These are phyloP conservation scores for Grus americana DNA, from an alignment of 2,113 vertebrate species.

Conservation along the genomic window DNA sequence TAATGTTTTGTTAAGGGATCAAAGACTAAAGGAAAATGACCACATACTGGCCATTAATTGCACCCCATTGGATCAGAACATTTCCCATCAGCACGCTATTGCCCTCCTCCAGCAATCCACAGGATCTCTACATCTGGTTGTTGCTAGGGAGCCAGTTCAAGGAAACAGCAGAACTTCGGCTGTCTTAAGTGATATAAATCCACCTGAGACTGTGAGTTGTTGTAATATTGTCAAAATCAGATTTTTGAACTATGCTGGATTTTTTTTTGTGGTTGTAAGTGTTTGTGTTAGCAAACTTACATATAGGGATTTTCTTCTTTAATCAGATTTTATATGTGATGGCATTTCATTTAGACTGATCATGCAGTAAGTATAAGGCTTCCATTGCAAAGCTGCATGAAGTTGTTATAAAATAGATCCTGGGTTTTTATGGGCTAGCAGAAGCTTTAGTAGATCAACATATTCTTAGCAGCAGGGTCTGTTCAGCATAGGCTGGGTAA, in stretches of 20 bases:
- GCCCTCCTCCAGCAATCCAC: slow-evolving; percentile 87
- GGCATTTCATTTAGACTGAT: slow-evolving; percentile 7
- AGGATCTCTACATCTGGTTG: slow-evolving; percentile 84
- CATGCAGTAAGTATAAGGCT: background rate
- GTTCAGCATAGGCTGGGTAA: background rate
- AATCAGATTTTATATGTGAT: background rate
- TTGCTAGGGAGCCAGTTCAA: slow-evolving; percentile 79
- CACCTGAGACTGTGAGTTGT: slow-evolving; percentile 74
- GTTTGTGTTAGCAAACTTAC: background rate
- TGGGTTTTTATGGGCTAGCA: slow-evolving; percentile 13
- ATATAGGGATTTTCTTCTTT: background rate
- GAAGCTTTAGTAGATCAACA: slow-evolving; percentile 21
- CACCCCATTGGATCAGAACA: slow-evolving; percentile 84
- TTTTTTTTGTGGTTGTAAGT: background rate
- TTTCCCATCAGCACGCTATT: slow-evolving; percentile 91
- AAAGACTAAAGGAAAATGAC: slow-evolving; percentile 89
- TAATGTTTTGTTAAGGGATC: slow-evolving; percentile 81
- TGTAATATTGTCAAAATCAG: slow-evolving; percentile 5
- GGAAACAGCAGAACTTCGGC: slow-evolving; percentile 1
- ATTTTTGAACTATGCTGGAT: background rate
- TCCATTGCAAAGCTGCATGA: background rate
- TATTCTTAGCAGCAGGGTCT: background rate
- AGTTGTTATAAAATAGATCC: slow-evolving; percentile 12
- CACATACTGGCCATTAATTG: slow-evolving; percentile 93
- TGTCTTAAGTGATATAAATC: slow-evolving; percentile 34